Base-by-base conservation (phyloP, 2,888 invertebrate species). In the Agrotis exclamationis region DNA sequence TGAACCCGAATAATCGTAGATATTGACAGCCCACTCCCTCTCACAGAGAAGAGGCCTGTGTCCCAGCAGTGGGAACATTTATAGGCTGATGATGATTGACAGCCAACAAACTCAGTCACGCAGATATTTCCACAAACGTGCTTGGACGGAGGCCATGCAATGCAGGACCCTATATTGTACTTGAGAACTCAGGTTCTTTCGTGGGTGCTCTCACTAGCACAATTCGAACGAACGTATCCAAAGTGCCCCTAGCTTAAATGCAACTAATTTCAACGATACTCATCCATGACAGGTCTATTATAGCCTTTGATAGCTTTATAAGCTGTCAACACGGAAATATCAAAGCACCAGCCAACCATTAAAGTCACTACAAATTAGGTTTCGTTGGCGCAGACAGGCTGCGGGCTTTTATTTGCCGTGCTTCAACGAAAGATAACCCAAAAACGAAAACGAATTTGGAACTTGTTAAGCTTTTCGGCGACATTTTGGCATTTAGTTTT, bases 281-380 rank as follows among this genome's bases (percentile, higher is more conserved):
- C 16, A 24, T 48, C 6, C 4, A 70, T 28, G 51, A 68, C 16
- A 51, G 24, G 0, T 44, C 18, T 28, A 24, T 50, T 67, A 39
- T 3, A 2, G 48, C 16, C 22, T 16, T 13, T 39, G n/a, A 11
- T 13, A 9, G 16, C 11, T 39, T 14, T 20, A 13, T 7, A 13
- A 48, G 14, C 64, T 22, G 20, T 18, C 16, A 57, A 20, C 6
- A n/a, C 11, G 11, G 24, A 72, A 44, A 62, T 73, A 53, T 68
- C 45, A 70, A 53, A 70, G 28, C 11, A 9, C 20, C 24, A 24
- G 0, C 24, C 20, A 50, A 20, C 5, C 16, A 14, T 7, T 16
- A n/a, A 28, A 28, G 14, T 3, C 14, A 6, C 70, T 70, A 16
- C 14, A 53, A 53, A 70, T 33, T 33, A 50, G 13, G 13, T 70